Conservation (phyloP, 2,888 invertebrate genomes). For the Netelia fuscicornis region DNA sequence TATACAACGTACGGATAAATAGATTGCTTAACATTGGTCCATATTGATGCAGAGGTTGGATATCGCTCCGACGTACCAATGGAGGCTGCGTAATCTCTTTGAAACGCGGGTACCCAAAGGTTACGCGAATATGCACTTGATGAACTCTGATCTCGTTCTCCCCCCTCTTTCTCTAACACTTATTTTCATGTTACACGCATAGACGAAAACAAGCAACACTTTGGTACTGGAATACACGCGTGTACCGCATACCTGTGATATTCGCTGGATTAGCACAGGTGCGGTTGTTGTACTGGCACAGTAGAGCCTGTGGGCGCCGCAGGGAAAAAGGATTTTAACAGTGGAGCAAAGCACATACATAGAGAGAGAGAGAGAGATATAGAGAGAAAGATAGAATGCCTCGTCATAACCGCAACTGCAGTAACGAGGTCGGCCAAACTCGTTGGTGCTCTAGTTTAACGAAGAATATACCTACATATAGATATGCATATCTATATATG, state of each 20-base stretch:
- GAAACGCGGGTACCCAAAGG: constrained; percentile 1
- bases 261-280: constrained; percentile 24
- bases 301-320: constrained; percentile 8
- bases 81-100: constrained; percentile 10
- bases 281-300: constrained; percentile 3
- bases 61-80: not conserved
- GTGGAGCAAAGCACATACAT: constrained; percentile 53
- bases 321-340: constrained; percentile 42
- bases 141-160: not conserved
- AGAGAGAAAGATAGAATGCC: constrained; percentile 22
- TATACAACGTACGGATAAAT: no score
- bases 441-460: constrained; percentile 44
- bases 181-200: constrained; percentile 3
- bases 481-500: constrained; percentile 3
- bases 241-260: constrained; percentile 24
- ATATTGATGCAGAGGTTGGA: no score
- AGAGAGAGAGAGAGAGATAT: constrained; percentile 38
- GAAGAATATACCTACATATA: not conserved
- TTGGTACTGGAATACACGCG: constrained; percentile 14
- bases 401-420: constrained; percentile 43
- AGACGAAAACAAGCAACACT: constrained; percentile 8
- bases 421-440: constrained; percentile 12
- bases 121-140: constrained; percentile 45
- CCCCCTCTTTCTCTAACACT: not conserved
- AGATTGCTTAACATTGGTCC: no score